Conservation (phyloP, 2,888 invertebrate species). For the Chirona hameri region DNA sequence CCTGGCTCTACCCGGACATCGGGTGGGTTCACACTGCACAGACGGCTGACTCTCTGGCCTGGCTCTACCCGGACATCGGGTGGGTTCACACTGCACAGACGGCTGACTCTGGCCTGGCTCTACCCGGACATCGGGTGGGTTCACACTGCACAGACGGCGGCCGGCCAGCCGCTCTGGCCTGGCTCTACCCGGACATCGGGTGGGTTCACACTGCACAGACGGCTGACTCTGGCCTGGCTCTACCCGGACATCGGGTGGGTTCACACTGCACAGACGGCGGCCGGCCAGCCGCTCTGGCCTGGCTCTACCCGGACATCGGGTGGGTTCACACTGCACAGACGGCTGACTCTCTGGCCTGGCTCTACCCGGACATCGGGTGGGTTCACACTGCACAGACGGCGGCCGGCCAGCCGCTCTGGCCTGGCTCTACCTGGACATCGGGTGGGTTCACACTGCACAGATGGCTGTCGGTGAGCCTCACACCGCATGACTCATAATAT, state of each 20-base stretch:
- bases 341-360: constrained; percentile 84
- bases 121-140: constrained; percentile 80
- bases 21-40: constrained; percentile 52
- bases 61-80: constrained; percentile 90
- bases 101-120: constrained; percentile 90
- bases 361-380: constrained; percentile 84
- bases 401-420: too few relatives aligned
- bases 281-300: constrained; percentile 86
- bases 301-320: constrained; percentile 90
- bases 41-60: constrained; percentile 72
- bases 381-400: too few relatives aligned
- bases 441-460: too few relatives aligned
- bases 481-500: too few relatives aligned
- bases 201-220: constrained; percentile 42
- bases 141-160: too few relatives aligned
- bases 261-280: too few relatives aligned
- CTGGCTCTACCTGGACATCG: constrained; percentile 90
- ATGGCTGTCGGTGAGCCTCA: too few relatives aligned
- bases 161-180: constrained; percentile 86
- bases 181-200: constrained; percentile 90
- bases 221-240: constrained; percentile 85
- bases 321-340: constrained; percentile 42
- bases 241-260: constrained; percentile 80
- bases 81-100: too few relatives aligned
- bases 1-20: constrained; percentile 91